phyloP scores from a whole-genome alignment of 2,797 vertebrate genomes.

The Aphelocoma californica region DNA sequence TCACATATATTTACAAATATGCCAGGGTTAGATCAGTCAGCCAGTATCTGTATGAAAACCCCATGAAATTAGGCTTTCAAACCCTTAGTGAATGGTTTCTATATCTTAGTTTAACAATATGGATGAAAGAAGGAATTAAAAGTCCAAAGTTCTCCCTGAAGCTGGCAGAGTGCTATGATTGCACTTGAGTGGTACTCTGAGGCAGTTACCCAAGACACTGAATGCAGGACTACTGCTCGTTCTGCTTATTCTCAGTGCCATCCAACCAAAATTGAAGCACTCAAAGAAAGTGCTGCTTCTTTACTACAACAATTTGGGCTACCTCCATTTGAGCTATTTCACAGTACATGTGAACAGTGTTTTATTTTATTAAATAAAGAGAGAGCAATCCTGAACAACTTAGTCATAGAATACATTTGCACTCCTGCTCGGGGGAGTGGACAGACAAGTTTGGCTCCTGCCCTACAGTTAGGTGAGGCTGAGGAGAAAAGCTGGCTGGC shows the following conservation, averaged over 20 bases:
- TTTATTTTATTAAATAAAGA: not conserved
- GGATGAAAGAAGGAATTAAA: not conserved
- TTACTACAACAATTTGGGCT: not conserved
- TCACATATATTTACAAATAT: not conserved
- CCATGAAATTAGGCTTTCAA: not conserved
- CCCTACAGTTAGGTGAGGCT: not conserved
- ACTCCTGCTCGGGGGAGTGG: fast-evolving
- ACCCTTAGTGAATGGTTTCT: not conserved
- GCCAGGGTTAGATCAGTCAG: not conserved
- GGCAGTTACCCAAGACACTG: not conserved
- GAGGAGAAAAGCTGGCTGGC: not conserved
- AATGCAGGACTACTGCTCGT: not conserved
- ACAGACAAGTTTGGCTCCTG: not conserved
- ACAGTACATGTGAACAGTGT: not conserved
- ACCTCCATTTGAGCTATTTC: not conserved
- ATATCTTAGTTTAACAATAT: not conserved
- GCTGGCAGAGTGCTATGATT: not conserved
- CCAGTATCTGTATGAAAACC: not conserved
- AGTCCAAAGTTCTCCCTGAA: not conserved
- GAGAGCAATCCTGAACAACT: not conserved
- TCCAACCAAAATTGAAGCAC: not conserved
- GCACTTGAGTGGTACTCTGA: not conserved
- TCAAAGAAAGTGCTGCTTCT: not conserved
- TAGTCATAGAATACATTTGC: not conserved
- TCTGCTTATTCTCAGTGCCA: not conserved